Conservation (phyloP, 2,113 vertebrate genomes). For the Halcyon malimbica region DNA sequence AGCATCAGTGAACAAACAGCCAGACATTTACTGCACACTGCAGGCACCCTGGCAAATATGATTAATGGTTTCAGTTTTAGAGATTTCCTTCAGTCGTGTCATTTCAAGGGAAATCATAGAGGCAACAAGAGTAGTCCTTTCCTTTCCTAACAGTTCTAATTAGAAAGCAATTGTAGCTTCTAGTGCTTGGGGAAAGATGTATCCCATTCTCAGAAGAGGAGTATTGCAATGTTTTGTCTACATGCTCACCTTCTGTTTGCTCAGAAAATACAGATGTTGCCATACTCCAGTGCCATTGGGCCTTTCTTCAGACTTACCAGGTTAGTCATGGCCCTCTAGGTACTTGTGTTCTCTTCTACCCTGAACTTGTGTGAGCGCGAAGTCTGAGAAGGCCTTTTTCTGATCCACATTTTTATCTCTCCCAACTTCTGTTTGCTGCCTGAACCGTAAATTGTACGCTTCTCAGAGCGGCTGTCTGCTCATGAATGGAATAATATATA, state of each 20-base stretch:
- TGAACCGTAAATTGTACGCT: not conserved
- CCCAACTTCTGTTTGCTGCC: not conserved
- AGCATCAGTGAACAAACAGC: not conserved
- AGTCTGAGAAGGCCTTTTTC: not conserved
- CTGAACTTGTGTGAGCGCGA: not conserved
- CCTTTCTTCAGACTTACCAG: not conserved
- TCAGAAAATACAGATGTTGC: not conserved
- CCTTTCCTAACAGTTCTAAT: not conserved
- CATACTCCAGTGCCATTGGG: not conserved
- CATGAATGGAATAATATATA: not conserved
- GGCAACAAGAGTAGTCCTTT: not conserved
- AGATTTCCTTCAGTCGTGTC: not conserved
- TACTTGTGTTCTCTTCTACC: not conserved
- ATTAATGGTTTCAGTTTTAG: not conserved
- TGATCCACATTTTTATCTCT: not conserved
- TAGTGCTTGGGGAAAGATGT: not conserved
- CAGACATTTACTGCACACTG: not conserved
- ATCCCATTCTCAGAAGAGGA: not conserved
- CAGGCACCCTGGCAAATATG: not conserved
- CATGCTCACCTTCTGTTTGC: not conserved
- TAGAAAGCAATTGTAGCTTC: not conserved
- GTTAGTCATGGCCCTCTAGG: not conserved
- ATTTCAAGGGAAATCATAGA: not conserved
- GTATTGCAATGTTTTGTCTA: not conserved
- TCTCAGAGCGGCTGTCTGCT: not conserved